These are phyloP conservation scores for Tiliacea citrago DNA, from an alignment of 2,888 invertebrate genomes.

Conservation along the genomic window DNA sequence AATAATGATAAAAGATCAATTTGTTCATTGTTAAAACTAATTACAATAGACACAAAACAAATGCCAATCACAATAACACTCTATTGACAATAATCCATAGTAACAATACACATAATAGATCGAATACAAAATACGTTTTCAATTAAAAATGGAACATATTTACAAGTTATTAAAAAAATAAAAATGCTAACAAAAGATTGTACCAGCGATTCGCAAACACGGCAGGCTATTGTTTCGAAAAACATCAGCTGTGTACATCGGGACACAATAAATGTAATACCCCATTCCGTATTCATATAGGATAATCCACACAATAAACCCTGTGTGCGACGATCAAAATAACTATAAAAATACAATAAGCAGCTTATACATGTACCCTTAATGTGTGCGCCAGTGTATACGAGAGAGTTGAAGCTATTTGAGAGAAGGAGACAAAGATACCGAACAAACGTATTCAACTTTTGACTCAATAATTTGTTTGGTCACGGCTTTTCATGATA, in stretches of 20 bases:
- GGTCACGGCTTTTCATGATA: conserved; percentile 74
- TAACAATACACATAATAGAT: conserved; percentile 14
- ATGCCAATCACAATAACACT: conserved; percentile 24
- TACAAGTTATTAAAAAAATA: conserved; percentile 80
- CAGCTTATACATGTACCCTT: conserved; percentile 88
- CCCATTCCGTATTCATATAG: conserved; percentile 85
- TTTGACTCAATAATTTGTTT: conserved; percentile 79
- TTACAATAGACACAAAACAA: conserved; percentile 23
- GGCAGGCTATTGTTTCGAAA: conserved; percentile 76
- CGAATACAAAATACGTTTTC: conserved; percentile 35
- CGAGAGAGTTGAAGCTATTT: conserved; percentile 64
- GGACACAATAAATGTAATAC: conserved; percentile 82
- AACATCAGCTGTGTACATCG: conserved; percentile 88
- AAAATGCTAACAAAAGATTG: conserved; percentile 69
- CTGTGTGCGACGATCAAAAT: conserved; percentile 88
- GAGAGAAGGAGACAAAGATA: conserved; percentile 49
- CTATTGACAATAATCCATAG: conserved; percentile 30
- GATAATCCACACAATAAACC: conserved; percentile 85
- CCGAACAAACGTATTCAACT: conserved; percentile 68
- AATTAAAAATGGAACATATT: conserved; percentile 72
- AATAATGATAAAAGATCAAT: background rate
- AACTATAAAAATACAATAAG: conserved; percentile 91
- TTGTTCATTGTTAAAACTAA: background rate
- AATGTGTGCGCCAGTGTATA: conserved; percentile 82
- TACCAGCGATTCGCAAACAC: conserved; percentile 85